phyloP scores from a whole-genome alignment of 2,888 invertebrate species.

The Podabrus alpinus region DNA sequence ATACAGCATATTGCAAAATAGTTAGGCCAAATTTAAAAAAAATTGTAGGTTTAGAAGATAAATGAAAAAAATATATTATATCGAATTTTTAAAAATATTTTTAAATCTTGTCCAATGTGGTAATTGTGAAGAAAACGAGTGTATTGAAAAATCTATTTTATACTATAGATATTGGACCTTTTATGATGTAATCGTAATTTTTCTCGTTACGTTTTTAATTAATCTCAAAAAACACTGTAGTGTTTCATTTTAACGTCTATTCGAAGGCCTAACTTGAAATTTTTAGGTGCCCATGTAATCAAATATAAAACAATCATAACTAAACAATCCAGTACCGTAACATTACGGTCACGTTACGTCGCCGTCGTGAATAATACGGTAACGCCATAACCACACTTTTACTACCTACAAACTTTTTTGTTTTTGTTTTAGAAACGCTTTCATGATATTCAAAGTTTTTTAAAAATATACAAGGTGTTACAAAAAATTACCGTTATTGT shows the following conservation, averaged over 20 bases:
- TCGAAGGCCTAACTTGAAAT: constrained; percentile 3
- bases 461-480: constrained; percentile 2
- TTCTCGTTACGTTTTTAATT: background rate
- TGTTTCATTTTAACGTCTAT: background rate
- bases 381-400: background rate
- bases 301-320: constrained; percentile 16
- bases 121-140: constrained; percentile 23
- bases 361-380: background rate
- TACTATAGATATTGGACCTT: constrained; percentile 40
- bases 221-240: background rate
- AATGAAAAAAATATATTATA: constrained; percentile 24
- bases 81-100: constrained; percentile 28
- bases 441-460: background rate
- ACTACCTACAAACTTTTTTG: background rate
- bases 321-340: constrained; percentile 8
- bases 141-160: constrained; percentile 35
- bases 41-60: constrained; percentile 17
- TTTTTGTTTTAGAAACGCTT: background rate
- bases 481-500: background rate
- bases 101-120: constrained; percentile 29
- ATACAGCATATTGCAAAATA: constrained; percentile 27
- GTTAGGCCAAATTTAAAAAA: constrained; percentile 29
- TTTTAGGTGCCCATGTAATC: constrained; percentile 1
- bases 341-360: background rate
- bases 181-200: background rate